Percentiles rank a stretch among this genome's conserved stretches.
phyloP scores from a whole-genome alignment of 1,140 invertebrate species.

The Hylyphantes graminicola region DNA sequence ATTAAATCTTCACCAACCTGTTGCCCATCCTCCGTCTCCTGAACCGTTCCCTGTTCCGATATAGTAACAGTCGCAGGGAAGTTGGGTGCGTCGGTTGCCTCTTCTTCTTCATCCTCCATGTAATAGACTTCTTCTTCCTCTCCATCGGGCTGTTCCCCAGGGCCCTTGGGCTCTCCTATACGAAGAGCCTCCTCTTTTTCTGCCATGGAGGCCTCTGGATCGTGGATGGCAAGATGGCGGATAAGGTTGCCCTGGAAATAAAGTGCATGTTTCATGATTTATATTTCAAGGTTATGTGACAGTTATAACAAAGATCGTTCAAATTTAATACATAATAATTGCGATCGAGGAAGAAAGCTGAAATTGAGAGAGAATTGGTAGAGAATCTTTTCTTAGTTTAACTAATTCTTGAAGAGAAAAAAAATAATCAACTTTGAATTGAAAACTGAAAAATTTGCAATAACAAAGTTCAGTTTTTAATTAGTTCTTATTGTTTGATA shows the following conservation, averaged over 20 bases:
- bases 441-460: too few relatives aligned
- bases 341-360: too few relatives aligned
- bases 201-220: constrained; percentile 83
- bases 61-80: constrained; percentile 39
- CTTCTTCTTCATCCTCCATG: constrained; percentile 57
- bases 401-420: too few relatives aligned
- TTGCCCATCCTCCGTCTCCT: constrained; percentile 56
- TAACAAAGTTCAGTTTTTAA: too few relatives aligned
- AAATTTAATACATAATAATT: too few relatives aligned
- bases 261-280: too few relatives aligned
- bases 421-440: too few relatives aligned
- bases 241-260: constrained; percentile 82
- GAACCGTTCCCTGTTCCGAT: constrained; percentile 43
- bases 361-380: too few relatives aligned
- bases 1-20: constrained; percentile 6
- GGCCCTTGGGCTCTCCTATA: constrained; percentile 67
- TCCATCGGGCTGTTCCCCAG: constrained; percentile 62
- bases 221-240: constrained; percentile 89
- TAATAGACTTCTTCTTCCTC: constrained; percentile 62
- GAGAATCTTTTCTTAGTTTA: too few relatives aligned
- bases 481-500: too few relatives aligned
- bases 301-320: too few relatives aligned
- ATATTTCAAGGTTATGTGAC: too few relatives aligned
- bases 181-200: constrained; percentile 82
- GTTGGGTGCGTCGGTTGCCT: constrained; percentile 6